phyloP scores from a whole-genome alignment of 1,140 invertebrate genomes.

The Cepaea nemoralis region DNA sequence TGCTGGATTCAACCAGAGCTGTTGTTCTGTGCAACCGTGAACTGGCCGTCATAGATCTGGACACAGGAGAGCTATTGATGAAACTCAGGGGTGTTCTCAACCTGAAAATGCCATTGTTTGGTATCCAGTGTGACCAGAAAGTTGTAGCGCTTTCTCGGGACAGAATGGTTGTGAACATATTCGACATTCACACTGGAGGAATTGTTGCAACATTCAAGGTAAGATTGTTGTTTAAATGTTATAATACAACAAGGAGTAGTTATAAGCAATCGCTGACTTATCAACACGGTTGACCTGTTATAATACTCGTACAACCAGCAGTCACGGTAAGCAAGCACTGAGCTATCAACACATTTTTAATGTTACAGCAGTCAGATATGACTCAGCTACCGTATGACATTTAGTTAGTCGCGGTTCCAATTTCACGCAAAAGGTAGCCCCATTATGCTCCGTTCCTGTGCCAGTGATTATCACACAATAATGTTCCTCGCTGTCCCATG shows the following conservation, averaged over 20 bases:
- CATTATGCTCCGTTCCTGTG: too few relatives aligned
- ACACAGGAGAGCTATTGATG: conserved; percentile 80
- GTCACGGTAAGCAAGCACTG: too few relatives aligned
- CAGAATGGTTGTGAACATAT: conserved; percentile 90
- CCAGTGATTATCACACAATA: too few relatives aligned
- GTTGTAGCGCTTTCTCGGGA: conserved; percentile 86
- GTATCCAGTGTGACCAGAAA: conserved; percentile 83
- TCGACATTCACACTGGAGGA: conserved; percentile 75
- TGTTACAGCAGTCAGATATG: too few relatives aligned
- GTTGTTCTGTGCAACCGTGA: conserved; percentile 86
- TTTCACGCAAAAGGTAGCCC: too few relatives aligned
- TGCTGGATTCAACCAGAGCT: conserved; percentile 78
- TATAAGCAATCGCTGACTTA: too few relatives aligned
- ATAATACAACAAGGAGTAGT: neutral
- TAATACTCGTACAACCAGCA: too few relatives aligned
- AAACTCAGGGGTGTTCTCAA: conserved; percentile 90
- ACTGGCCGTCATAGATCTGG: conserved; percentile 83
- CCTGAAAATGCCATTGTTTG: conserved; percentile 91
- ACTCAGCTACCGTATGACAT: too few relatives aligned
- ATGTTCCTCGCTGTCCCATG: too few relatives aligned
- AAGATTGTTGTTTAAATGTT: neutral
- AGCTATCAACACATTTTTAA: too few relatives aligned
- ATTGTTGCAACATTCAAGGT: conserved; percentile 37
- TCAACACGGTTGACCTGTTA: too few relatives aligned
- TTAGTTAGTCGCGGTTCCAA: too few relatives aligned